These are phyloP conservation scores for Hapalemur alaotrensis DNA, from an alignment of 2,797 vertebrate species.

Conservation along the genomic window DNA sequence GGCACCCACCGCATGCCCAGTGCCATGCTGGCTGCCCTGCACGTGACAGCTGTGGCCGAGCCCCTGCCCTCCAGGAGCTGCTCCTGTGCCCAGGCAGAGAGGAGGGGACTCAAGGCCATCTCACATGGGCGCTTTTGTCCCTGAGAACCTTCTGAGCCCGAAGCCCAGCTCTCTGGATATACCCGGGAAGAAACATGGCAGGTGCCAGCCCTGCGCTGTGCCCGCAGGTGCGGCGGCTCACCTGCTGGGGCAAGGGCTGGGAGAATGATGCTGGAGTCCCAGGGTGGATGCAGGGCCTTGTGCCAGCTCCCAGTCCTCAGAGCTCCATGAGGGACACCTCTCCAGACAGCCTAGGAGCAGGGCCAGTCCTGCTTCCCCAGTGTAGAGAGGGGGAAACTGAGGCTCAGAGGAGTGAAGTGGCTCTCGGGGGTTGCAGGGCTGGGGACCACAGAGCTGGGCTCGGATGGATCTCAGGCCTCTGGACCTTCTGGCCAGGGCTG, in stretches of 20 bases:
- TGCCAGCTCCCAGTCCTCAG: fast-evolving
- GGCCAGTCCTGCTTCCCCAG: fast-evolving
- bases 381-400: background rate
- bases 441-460: background rate
- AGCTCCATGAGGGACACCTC: background rate
- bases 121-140: background rate
- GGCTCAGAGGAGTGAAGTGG: fast-evolving
- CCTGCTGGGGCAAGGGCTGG: background rate
- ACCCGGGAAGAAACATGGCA: no score
- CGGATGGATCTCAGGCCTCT: fast-evolving
- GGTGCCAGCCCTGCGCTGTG: no score
- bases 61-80: background rate
- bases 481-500: background rate
- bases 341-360: background rate
- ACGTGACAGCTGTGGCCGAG: fast-evolving
- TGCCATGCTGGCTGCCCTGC: fast-evolving
- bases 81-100: fast-evolving
- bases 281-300: fast-evolving
- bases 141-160: background rate
- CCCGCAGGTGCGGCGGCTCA: fast-evolving
- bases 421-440: background rate
- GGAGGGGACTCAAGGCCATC: no score
- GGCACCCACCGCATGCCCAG: background rate
- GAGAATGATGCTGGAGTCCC: fast-evolving
- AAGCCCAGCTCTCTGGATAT: background rate